Conservation (phyloP, 2,888 invertebrate genomes). For the Melieria picta region DNA sequence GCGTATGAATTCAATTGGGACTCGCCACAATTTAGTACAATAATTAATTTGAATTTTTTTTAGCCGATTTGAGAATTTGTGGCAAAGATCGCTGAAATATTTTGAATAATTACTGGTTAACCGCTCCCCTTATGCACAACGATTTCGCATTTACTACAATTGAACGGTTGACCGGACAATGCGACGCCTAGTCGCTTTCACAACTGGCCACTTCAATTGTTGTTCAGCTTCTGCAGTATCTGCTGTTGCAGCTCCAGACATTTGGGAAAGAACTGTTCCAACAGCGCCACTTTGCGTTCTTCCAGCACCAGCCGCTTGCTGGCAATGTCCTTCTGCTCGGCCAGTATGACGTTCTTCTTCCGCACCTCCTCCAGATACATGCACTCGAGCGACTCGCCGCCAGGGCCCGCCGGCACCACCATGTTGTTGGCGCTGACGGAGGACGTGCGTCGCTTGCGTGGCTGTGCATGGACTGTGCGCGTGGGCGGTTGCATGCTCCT, state of each 20-base stretch:
- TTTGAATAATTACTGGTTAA: too few species aligned
- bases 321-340: constrained; percentile 56
- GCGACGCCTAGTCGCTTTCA: too few species aligned
- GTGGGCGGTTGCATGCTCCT: constrained; percentile 39
- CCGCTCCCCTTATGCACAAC: too few species aligned
- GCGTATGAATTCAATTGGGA: too few species aligned
- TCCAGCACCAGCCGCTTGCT: constrained; percentile 55
- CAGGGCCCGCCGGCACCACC: constrained; percentile 29
- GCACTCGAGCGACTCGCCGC: constrained; percentile 50
- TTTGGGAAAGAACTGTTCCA: constrained; percentile 59
- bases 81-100: too few species aligned
- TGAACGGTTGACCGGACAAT: too few species aligned
- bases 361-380: constrained; percentile 55
- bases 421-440: constrained; percentile 8
- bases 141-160: too few species aligned
- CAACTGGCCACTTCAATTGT: neutral
- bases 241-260: constrained; percentile 55
- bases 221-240: constrained; percentile 50
- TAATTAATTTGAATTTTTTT: too few species aligned
- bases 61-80: too few species aligned
- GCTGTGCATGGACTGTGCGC: constrained; percentile 34
- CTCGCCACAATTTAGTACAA: too few species aligned
- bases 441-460: constrained; percentile 30
- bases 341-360: constrained; percentile 54
- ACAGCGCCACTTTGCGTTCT: constrained; percentile 54